phyloP scores from a whole-genome alignment of 2,888 invertebrate species.

The Drosophila lutescens region DNA sequence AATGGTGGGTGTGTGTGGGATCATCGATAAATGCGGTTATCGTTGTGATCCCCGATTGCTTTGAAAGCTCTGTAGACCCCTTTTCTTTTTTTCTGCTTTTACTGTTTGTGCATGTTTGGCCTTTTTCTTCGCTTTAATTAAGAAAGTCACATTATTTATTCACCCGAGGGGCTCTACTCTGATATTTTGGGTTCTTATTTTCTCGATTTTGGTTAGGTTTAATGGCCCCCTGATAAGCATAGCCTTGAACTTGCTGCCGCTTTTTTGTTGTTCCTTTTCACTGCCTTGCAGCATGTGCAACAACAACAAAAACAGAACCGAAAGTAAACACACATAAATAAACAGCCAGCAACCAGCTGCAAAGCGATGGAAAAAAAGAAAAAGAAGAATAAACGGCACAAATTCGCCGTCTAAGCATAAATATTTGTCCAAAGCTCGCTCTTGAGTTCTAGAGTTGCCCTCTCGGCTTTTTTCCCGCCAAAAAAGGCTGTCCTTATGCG shows the following conservation, averaged over 20 bases:
- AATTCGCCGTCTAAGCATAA: constrained; percentile 60
- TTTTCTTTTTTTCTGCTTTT: not conserved
- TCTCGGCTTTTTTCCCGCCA: constrained; percentile 14
- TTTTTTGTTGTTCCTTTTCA: constrained; percentile 7
- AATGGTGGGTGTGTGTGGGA: not conserved
- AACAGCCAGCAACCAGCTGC: constrained; percentile 41
- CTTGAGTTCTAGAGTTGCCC: not conserved
- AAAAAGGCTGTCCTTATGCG: no score
- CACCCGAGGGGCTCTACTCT: constrained; percentile 20
- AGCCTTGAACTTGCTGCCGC: constrained; percentile 71
- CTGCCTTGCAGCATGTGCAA: constrained; percentile 47
- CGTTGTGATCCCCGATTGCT: constrained; percentile 6
- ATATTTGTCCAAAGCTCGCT: constrained; percentile 59
- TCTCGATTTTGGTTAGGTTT: constrained; percentile 50
- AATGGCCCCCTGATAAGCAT: constrained; percentile 71
- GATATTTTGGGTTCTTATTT: constrained; percentile 18
- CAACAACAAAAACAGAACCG: constrained; percentile 23
- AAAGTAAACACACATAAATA: constrained; percentile 56
- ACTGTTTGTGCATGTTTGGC: constrained; percentile 20
- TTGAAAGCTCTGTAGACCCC: not conserved
- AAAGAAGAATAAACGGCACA: constrained; percentile 6
- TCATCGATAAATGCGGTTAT: constrained; percentile 4
- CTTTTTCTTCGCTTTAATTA: constrained; percentile 46
- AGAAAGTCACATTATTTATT: constrained; percentile 62
- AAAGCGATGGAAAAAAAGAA: not conserved